Percentiles rank a stretch among this genome's conserved stretches.
These are phyloP conservation scores for Neoarius graeffei DNA, from an alignment of 2,113 vertebrate genomes.

Conservation along the genomic window DNA sequence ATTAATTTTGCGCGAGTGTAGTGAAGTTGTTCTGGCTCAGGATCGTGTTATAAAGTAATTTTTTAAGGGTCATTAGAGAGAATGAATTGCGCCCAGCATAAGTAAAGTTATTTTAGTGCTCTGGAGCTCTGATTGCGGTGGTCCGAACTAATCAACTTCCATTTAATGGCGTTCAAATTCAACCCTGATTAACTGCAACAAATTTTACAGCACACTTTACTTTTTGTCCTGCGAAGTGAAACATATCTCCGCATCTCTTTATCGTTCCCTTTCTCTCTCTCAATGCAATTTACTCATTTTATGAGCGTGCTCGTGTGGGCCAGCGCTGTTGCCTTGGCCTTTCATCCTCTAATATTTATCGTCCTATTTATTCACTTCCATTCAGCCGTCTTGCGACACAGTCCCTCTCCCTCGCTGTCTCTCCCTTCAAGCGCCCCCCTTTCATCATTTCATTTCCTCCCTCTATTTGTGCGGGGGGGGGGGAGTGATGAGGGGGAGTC, in stretches of 20 bases:
- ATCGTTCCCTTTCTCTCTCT: not conserved
- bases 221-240: slow-evolving; percentile 2
- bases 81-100: not conserved
- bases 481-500: not conserved
- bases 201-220: not conserved
- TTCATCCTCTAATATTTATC: slow-evolving; percentile 32
- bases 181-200: not conserved
- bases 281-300: not conserved
- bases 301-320: not conserved
- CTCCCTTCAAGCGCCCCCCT: not conserved
- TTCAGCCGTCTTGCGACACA: not conserved
- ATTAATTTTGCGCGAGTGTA: not conserved
- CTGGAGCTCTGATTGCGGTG: not conserved
- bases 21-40: not conserved
- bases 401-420: not conserved
- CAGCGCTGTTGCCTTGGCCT: not conserved
- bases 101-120: slow-evolving; percentile 11
- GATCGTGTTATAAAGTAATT: not conserved
- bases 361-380: slow-evolving; percentile 11
- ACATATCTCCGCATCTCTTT: not conserved
- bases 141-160: not conserved
- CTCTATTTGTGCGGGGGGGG: not conserved
- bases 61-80: not conserved
- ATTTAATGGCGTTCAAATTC: not conserved
- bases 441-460: not conserved